These are phyloP conservation scores for Xestia xanthographa DNA, from an alignment of 2,888 invertebrate species.

Conservation along the genomic window DNA sequence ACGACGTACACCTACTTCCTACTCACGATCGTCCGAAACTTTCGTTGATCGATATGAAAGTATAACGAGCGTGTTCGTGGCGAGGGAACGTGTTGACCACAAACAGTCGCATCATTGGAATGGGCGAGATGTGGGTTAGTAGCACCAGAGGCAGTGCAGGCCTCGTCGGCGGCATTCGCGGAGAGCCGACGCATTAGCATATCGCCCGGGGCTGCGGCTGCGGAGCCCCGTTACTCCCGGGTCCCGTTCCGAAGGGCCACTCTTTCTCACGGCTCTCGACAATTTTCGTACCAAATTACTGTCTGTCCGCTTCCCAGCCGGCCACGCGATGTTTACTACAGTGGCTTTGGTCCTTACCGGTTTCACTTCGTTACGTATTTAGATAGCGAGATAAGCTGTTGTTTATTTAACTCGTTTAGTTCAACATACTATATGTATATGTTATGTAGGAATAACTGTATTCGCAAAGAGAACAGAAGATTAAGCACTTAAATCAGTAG, in stretches of 20 bases:
- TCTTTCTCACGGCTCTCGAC: conserved; percentile 81
- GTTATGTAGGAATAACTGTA: conserved; percentile 10
- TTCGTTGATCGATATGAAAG: conserved; percentile 88
- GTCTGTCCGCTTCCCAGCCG: conserved; percentile 45
- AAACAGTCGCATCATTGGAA: conserved; percentile 85
- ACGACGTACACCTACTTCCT: conserved; percentile 73
- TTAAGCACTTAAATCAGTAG: neutral
- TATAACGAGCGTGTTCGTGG: conserved; percentile 86
- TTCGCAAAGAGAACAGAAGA: neutral
- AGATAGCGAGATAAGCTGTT: conserved; percentile 22
- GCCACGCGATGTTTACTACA: conserved; percentile 44
- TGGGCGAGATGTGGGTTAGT: conserved; percentile 88
- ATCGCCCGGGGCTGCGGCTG: conserved; percentile 81
- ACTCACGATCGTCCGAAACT: conserved; percentile 80
- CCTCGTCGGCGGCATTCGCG: conserved; percentile 74
- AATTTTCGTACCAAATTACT: conserved; percentile 70
- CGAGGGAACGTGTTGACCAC: conserved; percentile 83
- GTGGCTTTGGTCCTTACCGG: conserved; percentile 36
- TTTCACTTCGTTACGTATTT: conserved; percentile 32
- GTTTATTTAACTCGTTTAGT: conserved; percentile 16
- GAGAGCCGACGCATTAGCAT: conserved; percentile 85
- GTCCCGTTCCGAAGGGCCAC: conserved; percentile 83
- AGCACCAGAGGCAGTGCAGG: conserved; percentile 80
- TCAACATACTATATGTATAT: neutral
- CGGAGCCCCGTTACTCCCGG: conserved; percentile 83